A percentile compares a stretch with the other conserved stretches of the same genome.
Conservation (phyloP, 2,113 vertebrate species). For the Alligator sinensis region DNA sequence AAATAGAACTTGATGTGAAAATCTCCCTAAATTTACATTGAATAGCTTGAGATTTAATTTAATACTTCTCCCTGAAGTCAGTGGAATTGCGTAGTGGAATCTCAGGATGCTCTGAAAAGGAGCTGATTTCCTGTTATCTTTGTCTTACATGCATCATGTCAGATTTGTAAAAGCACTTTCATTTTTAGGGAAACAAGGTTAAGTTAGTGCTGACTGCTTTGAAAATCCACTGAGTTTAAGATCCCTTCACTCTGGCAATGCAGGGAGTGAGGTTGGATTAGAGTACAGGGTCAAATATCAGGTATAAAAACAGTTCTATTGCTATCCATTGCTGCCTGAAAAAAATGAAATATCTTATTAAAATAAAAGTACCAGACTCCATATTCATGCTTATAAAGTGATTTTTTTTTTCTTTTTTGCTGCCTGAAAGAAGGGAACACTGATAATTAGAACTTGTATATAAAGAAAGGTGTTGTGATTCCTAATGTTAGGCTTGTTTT, state of each 20-base stretch:
- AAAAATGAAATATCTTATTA: too few species aligned
- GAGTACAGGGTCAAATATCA: not conserved
- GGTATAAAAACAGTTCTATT: not conserved
- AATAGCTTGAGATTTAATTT: too few species aligned
- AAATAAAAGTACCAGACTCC: too few species aligned
- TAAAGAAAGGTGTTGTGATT: too few species aligned
- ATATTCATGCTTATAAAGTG: too few species aligned
- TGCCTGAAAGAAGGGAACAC: too few species aligned
- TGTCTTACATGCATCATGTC: not conserved
- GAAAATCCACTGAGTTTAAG: not conserved
- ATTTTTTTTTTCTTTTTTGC: too few species aligned
- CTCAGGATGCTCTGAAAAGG: not conserved
- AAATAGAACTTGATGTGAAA: not conserved
- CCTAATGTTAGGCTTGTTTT: too few species aligned
- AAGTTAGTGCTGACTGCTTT: not conserved
- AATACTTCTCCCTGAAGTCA: not conserved
- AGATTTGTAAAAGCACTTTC: not conserved
- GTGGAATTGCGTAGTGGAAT: not conserved
- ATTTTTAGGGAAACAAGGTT: not conserved
- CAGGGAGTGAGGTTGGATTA: not conserved
- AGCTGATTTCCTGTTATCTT: not conserved
- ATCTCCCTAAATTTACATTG: too few species aligned
- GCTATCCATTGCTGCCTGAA: not conserved
- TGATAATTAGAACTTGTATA: too few species aligned
- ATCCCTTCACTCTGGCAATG: not conserved